Base-by-base conservation (phyloP, 2,797 vertebrate species). In the Sphenodon punctatus region DNA sequence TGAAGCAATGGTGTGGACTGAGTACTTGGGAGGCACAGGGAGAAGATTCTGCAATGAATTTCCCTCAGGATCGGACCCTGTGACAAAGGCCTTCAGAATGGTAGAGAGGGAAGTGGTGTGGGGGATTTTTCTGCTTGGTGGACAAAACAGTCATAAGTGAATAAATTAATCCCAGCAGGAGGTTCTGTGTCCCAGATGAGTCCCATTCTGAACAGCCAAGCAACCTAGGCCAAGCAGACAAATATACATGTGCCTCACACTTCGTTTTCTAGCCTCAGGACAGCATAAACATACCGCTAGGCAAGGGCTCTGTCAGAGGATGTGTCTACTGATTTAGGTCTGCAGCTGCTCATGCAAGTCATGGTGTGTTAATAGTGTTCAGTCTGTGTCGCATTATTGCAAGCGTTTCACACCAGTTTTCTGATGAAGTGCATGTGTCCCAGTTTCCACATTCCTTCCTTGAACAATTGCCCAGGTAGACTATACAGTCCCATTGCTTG, bases 141-240 rank as follows among this genome's bases (percentile, higher is more conserved):
- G 58, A 55, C 45, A 84, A 78, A 51, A 3, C 55, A 75, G 90
- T 86, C 67, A 76, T 82, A 76, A 6, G 30, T n/a, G n/a, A 84
- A 76, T 83, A 75, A 75, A 11, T 84, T 74, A 65, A 84, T 27
- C 80, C 64, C 12, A 3, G n/a, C 32, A 30, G 67, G 34, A 79
- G 72, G 58, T 15, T 23, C 70, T 76, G 60, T 27, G 32, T 51
- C 49, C 74, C 34, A 19, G 23, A 4, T 42, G 15, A 42, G 41
- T 14, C 39, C 11, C 15, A 27, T 20, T 30, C 41, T 15, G 14
- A 36, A 17, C 0, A 6, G 61, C n/a, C 80, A 82, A 41, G 17
- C 22, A 63, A 51, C 16, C 23, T 22, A 8, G 5, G 22, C 61
- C n/a, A 58, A 6, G 22, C 48, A 67, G 16, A 53, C 66, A 45